Evolutionary conservation across 53 echinoderm and acorn worm species (phyloP).

Genomic region (Glandiceps talaboti): DNA sequence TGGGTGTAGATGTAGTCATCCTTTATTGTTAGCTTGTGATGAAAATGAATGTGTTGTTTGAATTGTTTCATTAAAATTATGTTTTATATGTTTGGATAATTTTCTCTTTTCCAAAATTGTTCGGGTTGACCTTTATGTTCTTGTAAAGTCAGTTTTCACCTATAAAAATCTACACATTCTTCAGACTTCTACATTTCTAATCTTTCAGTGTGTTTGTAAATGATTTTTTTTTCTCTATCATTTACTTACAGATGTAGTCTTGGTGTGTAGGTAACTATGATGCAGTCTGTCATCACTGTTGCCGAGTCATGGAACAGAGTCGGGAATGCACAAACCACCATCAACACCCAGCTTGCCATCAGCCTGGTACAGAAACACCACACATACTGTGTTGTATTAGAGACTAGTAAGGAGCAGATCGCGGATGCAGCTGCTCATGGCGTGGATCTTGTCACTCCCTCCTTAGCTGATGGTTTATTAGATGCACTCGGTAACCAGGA

Average conservation of each 20-base stretch:
- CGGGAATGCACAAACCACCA: not conserved
- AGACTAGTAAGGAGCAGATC: not conserved
- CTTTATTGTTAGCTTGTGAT: too few relatives aligned
- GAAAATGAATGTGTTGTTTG: too few relatives aligned
- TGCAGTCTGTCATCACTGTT: not conserved
- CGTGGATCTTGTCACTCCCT: not conserved
- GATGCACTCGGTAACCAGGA: not conserved
- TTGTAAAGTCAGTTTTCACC: too few relatives aligned
- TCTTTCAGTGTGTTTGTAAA: not conserved
- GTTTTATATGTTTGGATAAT: too few relatives aligned
- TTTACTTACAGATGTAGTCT: not conserved
- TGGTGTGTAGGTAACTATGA: not conserved
- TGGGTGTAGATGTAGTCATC: too few relatives aligned
- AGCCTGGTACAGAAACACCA: not conserved
- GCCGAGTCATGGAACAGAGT: not conserved
- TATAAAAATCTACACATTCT: too few relatives aligned
- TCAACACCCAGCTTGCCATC: not conserved
- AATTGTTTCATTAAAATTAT: too few relatives aligned
- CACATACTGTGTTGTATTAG: not conserved
- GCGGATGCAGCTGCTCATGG: not conserved
- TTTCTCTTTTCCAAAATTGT: too few relatives aligned
- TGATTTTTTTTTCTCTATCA: not conserved
- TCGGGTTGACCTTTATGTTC: too few relatives aligned
- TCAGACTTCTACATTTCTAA: too few relatives aligned
- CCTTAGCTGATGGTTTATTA: not conserved